Base-by-base conservation (phyloP, 2,888 invertebrate genomes). In the Pogonocherus hispidulus region DNA sequence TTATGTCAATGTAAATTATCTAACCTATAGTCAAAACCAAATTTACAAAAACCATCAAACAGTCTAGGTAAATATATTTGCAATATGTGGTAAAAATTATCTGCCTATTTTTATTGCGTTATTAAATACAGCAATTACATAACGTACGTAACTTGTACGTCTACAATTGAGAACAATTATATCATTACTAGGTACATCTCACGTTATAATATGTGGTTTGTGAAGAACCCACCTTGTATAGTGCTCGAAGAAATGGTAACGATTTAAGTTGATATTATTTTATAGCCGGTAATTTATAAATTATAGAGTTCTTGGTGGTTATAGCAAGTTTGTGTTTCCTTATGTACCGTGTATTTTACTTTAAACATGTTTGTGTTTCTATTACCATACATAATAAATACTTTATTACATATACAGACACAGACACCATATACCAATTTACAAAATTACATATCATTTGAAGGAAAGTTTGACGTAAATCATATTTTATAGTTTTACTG, bases 261-360 rank as follows among this genome's bases (percentile, higher is more conserved):
- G 54, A 47, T 41, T 44, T 44, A 47, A 59, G 47, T 59, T 59
- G 57, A 67, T 56, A 63, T 63, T 67, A 63, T 52, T 63, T 63
- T 75, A 55, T 56, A 70, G 70, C 73, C 65, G 54, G 72, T 67
- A 74, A 72, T 74, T 72, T 74, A 74, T 76, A 72, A 74, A 74
- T 76, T 76, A 76, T 71, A 63, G 67, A 70, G 69, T 67, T 69
- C 35, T 35, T 35, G 51, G 16, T 44, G 56, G 46, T 35, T 63
- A 52, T 51, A 63, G 46, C 67, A 49, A 59, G 63, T 67, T 59
- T 67, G 67, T 69, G 59, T 70, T 64, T 64, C 63, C 63, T 63
- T 51, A 59, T 63, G 63, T 60, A 57, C 20, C 66, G 55, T 66
- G 59, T 66, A 70, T 60, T 71, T 64, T 65, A 56, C 63, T 14